These are phyloP conservation scores for Ictidomys tridecemlineatus DNA, from an alignment of 2,113 vertebrate genomes.

Conservation along the genomic window DNA sequence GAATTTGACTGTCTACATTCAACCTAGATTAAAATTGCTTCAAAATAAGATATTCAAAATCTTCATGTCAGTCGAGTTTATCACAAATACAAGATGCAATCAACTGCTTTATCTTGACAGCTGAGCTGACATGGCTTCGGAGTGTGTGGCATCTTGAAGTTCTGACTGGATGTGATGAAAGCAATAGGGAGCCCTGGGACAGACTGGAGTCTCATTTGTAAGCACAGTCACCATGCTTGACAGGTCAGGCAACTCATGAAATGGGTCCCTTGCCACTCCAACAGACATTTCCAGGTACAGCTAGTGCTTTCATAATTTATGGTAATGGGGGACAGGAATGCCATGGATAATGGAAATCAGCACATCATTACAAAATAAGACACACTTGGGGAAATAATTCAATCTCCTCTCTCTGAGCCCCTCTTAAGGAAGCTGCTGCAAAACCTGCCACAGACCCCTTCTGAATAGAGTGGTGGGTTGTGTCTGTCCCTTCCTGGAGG, in stretches of 20 bases:
- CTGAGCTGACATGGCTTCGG: neutral
- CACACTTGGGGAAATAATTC: neutral
- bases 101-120: slow-evolving; percentile 36
- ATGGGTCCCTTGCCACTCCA: neutral
- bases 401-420: neutral
- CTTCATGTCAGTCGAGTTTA: neutral
- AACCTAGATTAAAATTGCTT: slow-evolving; percentile 56
- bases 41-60: slow-evolving; percentile 40
- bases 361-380: neutral
- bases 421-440: too few species aligned
- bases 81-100: slow-evolving; percentile 17
- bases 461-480: too few species aligned
- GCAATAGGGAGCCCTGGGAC: rapidly evolving
- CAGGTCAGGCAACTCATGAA: neutral
- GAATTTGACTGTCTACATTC: slow-evolving; percentile 36
- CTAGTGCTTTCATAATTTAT: neutral
- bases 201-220: neutral
- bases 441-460: rapidly evolving
- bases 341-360: neutral
- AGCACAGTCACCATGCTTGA: neutral
- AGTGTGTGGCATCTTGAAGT: neutral
- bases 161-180: neutral
- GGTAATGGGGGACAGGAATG: neutral
- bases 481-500: neutral
- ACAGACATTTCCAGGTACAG: neutral